These are phyloP conservation scores for Anser brachyrhynchus DNA, from an alignment of 2,113 vertebrate species.

Conservation along the genomic window DNA sequence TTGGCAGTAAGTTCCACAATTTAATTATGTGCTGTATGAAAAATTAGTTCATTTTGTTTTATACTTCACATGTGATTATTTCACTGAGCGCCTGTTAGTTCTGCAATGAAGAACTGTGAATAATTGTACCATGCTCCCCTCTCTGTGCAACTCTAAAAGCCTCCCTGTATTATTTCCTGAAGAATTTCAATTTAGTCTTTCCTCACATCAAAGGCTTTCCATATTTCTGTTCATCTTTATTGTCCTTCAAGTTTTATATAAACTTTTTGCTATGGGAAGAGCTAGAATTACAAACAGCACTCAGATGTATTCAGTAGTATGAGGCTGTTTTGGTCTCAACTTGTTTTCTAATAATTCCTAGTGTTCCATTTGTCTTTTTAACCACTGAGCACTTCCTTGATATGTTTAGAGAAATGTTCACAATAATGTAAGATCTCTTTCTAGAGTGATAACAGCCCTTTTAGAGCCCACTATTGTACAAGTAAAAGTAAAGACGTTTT, in stretches of 20 bases:
- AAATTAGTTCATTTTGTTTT: constrained; percentile 57
- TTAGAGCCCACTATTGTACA: not conserved
- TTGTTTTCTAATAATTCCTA: not conserved
- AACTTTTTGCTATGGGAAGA: not conserved
- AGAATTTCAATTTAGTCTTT: not conserved
- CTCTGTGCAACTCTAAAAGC: not conserved
- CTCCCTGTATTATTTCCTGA: not conserved
- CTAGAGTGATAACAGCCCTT: constrained; percentile 4
- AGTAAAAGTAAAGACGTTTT: not conserved
- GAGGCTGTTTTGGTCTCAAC: not conserved
- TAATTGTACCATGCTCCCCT: not conserved
- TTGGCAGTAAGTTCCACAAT: constrained; percentile 39
- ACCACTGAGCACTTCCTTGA: not conserved
- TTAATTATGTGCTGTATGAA: constrained; percentile 51
- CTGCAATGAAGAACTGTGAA: not conserved
- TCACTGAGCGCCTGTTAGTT: constrained; percentile 11
- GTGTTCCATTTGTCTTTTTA: not conserved
- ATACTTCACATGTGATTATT: constrained; percentile 50
- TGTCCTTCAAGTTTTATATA: not conserved
- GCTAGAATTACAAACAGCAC: not conserved
- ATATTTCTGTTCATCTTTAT: not conserved
- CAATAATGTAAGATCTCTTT: not conserved
- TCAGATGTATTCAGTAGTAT: not conserved
- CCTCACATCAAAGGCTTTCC: not conserved
- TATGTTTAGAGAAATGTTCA: not conserved